Evolutionary conservation across 2,113 vertebrate genomes (phyloP).

Genomic region (Psephotus haematonotus): DNA sequence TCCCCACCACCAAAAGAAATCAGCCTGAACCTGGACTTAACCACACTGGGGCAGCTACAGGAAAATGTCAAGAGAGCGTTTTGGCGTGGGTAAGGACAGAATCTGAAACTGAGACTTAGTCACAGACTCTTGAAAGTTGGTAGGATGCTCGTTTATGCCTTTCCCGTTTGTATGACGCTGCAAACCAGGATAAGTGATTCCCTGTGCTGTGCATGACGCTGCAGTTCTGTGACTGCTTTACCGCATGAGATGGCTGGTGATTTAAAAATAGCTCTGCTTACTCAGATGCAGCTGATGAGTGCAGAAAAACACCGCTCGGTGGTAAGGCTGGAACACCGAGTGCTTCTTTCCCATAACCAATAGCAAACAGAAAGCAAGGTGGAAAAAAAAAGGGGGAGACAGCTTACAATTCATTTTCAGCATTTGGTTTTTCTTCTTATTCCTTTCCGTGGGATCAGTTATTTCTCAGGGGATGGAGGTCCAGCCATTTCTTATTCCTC

Average conservation of each 20-base stretch:
- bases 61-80: conserved; percentile 16
- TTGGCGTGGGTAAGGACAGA: neutral
- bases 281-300: conserved; percentile 32
- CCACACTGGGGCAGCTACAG: neutral
- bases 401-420: neutral
- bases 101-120: conserved; percentile 26
- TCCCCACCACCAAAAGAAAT: neutral
- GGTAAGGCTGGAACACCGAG: conserved; percentile 10
- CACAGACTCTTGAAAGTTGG: neutral
- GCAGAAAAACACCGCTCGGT: neutral
- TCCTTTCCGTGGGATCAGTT: neutral
- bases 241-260: neutral
- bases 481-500: neutral
- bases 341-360: conserved; percentile 8
- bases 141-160: neutral
- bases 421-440: neutral
- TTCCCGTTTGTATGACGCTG: neutral
- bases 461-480: neutral
- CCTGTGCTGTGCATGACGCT: conserved; percentile 10
- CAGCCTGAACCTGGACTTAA: neutral
- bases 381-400: neutral
- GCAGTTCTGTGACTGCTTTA: neutral
- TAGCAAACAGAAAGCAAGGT: conserved; percentile 15
- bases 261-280: conserved; percentile 56
- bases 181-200: neutral